These are phyloP conservation scores for Rhyacophila evoluta DNA, from an alignment of 2,888 invertebrate genomes.

Conservation along the genomic window DNA sequence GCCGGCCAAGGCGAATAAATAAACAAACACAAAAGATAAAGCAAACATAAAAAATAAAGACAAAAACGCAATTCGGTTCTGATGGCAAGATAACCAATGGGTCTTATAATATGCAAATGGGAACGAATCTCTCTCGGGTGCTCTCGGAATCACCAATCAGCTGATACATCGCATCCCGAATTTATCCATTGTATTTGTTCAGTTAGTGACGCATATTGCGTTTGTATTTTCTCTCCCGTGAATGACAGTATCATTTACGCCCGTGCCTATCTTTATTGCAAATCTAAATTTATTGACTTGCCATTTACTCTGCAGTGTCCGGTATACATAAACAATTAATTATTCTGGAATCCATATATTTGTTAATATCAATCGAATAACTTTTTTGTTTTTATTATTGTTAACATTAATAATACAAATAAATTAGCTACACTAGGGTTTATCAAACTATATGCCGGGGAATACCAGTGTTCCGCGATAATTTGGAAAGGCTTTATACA, in stretches of 20 bases:
- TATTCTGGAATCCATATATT: no score
- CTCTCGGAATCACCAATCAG: conserved; percentile 29
- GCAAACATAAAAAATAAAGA: background rate
- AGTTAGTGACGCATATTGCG: background rate
- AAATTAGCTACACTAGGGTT: no score
- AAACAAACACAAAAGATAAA: background rate
- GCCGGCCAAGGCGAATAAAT: conserved; percentile 2
- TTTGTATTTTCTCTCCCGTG: background rate
- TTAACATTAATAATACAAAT: no score
- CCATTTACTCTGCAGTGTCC: no score
- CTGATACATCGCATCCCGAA: conserved; percentile 13
- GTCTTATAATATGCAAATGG: conserved; percentile 37
- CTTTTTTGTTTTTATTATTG: no score
- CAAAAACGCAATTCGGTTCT: conserved; percentile 13
- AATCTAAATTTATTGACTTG: background rate
- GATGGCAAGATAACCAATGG: conserved; percentile 35
- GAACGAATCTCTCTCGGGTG: conserved; percentile 34
- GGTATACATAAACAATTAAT: no score
- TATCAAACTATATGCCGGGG: no score
- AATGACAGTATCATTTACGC: conserved; percentile 5
- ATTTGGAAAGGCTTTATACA: no score
- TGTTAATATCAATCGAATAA: no score
- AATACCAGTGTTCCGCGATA: no score
- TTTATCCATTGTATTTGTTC: conserved; percentile 29
- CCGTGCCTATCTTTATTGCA: background rate